A percentile compares a stretch with the other conserved stretches of the same genome.
Evolutionary conservation across 1,140 invertebrate species (phyloP).

Genomic region (Sycophila sp.): DNA sequence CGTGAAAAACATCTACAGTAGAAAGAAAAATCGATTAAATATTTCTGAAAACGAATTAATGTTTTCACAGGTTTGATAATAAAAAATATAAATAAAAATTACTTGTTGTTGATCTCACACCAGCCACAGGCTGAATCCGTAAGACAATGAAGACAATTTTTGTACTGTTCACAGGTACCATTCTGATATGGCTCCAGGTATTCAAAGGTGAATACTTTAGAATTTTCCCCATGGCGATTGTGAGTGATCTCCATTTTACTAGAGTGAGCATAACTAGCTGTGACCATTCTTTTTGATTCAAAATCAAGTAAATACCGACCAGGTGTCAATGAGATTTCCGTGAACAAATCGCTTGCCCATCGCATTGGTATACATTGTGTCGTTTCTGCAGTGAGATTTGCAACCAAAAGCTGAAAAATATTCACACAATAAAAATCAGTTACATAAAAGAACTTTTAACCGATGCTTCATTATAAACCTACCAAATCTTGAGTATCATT

Average conservation of each 20-base stretch:
- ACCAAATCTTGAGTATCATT: slow-evolving; percentile 58
- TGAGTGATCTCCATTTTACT: slow-evolving; percentile 85
- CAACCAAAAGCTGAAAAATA: slow-evolving; percentile 65
- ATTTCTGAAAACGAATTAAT: background rate
- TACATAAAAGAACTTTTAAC: no score
- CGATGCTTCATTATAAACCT: no score
- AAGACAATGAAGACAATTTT: slow-evolving; percentile 87
- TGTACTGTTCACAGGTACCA: slow-evolving; percentile 81
- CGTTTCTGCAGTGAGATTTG: slow-evolving; percentile 75
- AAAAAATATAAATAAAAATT: background rate
- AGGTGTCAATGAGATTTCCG: slow-evolving; percentile 63
- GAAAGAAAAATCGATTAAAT: no score
- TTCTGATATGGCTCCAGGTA: slow-evolving; percentile 87
- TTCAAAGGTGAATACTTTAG: slow-evolving; percentile 87
- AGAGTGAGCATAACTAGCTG: slow-evolving; percentile 67
- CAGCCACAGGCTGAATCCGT: slow-evolving; percentile 91
- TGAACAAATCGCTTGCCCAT: slow-evolving; percentile 57
- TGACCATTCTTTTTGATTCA: slow-evolving; percentile 69
- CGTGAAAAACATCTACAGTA: slow-evolving; percentile 68
- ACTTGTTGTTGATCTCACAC: slow-evolving; percentile 79
- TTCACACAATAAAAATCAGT: no score
- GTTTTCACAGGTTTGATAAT: background rate
- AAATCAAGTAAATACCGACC: slow-evolving; percentile 78
- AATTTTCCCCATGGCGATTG: slow-evolving; percentile 75
- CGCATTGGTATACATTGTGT: slow-evolving; percentile 70